A percentile compares a stretch with the other conserved stretches of the same genome.
Conservation (phyloP, 1,140 invertebrate species). For the Pseudomyrmex dendroicus region DNA sequence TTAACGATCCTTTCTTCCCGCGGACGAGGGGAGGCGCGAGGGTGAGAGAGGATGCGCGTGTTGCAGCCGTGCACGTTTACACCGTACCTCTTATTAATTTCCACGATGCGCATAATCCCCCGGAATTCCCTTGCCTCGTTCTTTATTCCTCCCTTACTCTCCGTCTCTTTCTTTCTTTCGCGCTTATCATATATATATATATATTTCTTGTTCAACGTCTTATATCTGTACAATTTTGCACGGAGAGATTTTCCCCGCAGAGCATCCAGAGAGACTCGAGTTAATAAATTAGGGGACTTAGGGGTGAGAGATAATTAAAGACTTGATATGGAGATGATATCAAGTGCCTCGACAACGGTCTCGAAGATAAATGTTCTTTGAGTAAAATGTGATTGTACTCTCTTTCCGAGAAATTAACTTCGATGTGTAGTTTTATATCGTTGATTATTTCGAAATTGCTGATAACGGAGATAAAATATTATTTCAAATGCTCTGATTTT, state of each 20-base stretch:
- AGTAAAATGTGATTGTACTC: too few relatives aligned
- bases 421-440: too few relatives aligned
- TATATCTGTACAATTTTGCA: background rate
- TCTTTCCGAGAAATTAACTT: too few relatives aligned
- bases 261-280: background rate
- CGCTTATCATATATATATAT: too few relatives aligned
- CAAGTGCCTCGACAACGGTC: conserved; percentile 6
- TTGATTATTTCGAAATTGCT: too few relatives aligned
- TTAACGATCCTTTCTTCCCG: conserved; percentile 57
- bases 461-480: too few relatives aligned
- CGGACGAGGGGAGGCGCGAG: too few relatives aligned
- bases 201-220: conserved; percentile 10
- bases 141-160: background rate
- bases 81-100: conserved; percentile 53
- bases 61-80: conserved; percentile 52
- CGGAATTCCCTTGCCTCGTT: conserved; percentile 9
- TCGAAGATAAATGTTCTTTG: background rate
- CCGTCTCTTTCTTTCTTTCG: background rate
- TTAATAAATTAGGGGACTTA: conserved; percentile 16
- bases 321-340: background rate
- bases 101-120: conserved; percentile 50
- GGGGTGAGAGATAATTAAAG: background rate
- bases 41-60: background rate
- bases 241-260: background rate
- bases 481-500: too few relatives aligned